Evolutionary conservation across 2,797 vertebrate species (phyloP).

Genomic region (Aselliscus stoliczkanus): DNA sequence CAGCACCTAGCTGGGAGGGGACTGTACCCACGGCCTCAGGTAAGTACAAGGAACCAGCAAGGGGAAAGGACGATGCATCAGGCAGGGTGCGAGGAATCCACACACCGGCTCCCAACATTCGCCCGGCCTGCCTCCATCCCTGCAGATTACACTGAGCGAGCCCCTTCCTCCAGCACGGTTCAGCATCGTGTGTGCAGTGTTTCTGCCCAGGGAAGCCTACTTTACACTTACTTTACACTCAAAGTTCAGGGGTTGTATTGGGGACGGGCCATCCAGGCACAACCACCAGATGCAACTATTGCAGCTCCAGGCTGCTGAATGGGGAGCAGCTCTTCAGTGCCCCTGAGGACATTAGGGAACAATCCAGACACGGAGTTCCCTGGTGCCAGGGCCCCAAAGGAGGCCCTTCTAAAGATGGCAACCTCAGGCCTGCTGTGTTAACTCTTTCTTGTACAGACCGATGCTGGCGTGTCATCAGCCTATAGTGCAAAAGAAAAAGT

Average conservation of each 20-base stretch:
- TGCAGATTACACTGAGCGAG: neutral
- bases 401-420: neutral
- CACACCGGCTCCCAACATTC: neutral
- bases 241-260: neutral
- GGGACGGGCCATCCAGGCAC: neutral
- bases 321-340: neutral
- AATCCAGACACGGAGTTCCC: neutral
- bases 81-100: neutral
- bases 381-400: neutral
- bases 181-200: neutral
- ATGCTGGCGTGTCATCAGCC: neutral
- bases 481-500: neutral
- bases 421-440: rapidly evolving
- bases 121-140: neutral
- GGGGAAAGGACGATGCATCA: rapidly evolving
- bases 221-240: neutral
- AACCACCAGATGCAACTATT: neutral
- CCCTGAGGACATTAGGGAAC: neutral
- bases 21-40: rapidly evolving
- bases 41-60: neutral
- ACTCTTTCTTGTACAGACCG: neutral
- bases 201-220: neutral
- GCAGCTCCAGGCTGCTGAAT: neutral
- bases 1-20: neutral
- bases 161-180: neutral